Evolutionary conservation across 2,113 vertebrate species (phyloP), one percentile per base, ranked within the genome.

Genomic region (Sclerurus mexicanus): DNA sequence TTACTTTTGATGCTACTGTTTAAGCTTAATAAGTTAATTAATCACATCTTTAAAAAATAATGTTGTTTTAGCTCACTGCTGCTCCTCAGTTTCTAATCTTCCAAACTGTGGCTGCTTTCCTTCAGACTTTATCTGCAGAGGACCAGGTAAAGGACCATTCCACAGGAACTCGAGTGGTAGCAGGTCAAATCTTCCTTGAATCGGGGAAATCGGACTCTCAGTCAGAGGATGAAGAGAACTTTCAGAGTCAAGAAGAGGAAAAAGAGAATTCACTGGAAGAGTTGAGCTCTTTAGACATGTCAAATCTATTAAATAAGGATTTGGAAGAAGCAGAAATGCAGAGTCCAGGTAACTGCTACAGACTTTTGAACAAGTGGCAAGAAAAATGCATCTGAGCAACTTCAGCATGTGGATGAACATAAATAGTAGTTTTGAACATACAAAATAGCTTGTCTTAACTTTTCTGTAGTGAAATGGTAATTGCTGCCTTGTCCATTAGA

Each of bases 61-160:
- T 31, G 2, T 3, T 1, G 1, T 27, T 28, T 73, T 73, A 75
- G 21, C 33, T 12, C 49, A 39, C 33, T 85, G 22, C 22, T 85
- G 27, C 28, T 74, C 22, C 72, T 85, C 10, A 11, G 9, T 87
- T 94, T 82, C 55, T 92, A 47, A 62, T 77, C 19, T 63, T 64
- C 19, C 87, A 18, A 94, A 81, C 89, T 59, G 67, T 79, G 88
- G 2, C 67, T 92, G 44, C 15, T 95, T 62, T 97, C 91, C 58
- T 92, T 87, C 89, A 98, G 97, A 90, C 96, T 88, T 97, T 98
- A 84, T 95, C 97, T 79, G 91, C 97, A 82, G 98, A 98, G 77
- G 98, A 98, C 86, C 95, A 99, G 6, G 98, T 99, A 33, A 98
- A 99, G 87, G 98, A 98, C 27, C 97, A 97, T 50, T 98, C 97